Evolutionary conservation across 2,888 invertebrate genomes (phyloP).

Genomic region (Masnerella sp.): DNA sequence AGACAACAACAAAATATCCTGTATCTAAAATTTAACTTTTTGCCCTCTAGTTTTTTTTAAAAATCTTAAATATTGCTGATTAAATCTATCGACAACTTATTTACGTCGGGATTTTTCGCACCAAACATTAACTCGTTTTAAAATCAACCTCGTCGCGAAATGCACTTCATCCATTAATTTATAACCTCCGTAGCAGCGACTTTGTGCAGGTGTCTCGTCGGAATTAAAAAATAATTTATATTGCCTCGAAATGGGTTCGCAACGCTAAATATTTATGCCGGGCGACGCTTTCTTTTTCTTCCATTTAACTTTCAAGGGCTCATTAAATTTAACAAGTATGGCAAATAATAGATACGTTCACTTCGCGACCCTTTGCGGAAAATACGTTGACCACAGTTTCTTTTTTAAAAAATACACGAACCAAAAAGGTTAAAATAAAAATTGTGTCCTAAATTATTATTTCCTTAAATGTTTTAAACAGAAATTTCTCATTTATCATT

Average conservation of each 20-base stretch:
- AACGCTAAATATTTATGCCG: constrained; percentile 36
- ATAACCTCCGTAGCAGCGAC: constrained; percentile 29
- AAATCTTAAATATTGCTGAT: constrained; percentile 20
- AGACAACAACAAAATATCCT: too few relatives aligned
- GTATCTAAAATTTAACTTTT: too few relatives aligned
- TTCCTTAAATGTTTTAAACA: too few relatives aligned
- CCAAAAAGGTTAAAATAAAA: too few relatives aligned
- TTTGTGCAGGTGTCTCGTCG: constrained; percentile 20
- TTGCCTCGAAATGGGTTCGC: constrained; percentile 23
- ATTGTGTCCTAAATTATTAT: too few relatives aligned
- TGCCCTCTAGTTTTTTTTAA: too few relatives aligned
- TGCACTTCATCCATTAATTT: constrained; percentile 49
- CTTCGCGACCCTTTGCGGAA: too few relatives aligned
- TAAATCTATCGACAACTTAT: not conserved
- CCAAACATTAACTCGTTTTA: constrained; percentile 24
- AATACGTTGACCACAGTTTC: too few relatives aligned
- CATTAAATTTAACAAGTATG: constrained; percentile 20
- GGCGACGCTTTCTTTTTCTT: constrained; percentile 1
- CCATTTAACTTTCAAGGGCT: constrained; percentile 29
- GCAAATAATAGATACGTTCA: too few relatives aligned
- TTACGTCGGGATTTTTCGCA: too few relatives aligned
- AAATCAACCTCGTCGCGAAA: constrained; percentile 25
- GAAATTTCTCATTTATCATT: too few relatives aligned
- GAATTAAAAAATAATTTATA: constrained; percentile 47
- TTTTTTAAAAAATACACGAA: too few relatives aligned